Evolutionary conservation across 1,140 invertebrate species (phyloP), one percentile per base, ranked within the genome.

Genomic region (Leptopilina clavipes): DNA sequence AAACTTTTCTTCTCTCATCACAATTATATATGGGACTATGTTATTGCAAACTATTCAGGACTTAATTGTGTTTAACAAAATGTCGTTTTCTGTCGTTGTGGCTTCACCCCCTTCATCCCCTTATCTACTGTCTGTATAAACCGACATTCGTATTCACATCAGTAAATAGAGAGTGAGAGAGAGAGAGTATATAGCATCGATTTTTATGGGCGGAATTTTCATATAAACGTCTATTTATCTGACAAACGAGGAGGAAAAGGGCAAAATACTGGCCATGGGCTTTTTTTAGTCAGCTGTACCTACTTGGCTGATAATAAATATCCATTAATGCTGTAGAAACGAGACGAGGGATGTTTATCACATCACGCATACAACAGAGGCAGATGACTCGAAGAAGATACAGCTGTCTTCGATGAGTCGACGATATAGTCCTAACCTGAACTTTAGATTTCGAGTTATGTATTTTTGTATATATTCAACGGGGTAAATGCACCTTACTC

Each of bases 271-370:
- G 77, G 76, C 79, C 76, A 54, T 76, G 59, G 48, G 76, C 78
- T 83, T 81, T 79, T 71, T 82, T 72, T 79, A 86, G 85, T 88
- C 86, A 88, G 86, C 86, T 88, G 86, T 86, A 87, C 81, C 84
- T 86, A 86, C 85, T 85, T 85, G 78, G 80, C 83, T 82, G 85
- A 88, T 87, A 88, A 88, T 88, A 87, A 87, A 88, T 88, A 87
- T 88, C 86, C 86, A 87, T 88, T 88, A 88, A 85, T 86, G 84
- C 79, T 70, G 76, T 79, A 70, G 81, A 80, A 83, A 44, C 72
- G 54, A 40, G 73, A 52, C 31, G 74, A 81, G 81, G 65, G 77
- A 78, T 86, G 86, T 86, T 88, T 88, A 87, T 86, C 86, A 86
- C 83, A 85, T 86, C 86, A 84, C 85, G 85, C 83, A 84, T 31